Evolutionary conservation across 1,140 invertebrate genomes (phyloP).

Genomic region (Drosophila sulfurigaster): DNA sequence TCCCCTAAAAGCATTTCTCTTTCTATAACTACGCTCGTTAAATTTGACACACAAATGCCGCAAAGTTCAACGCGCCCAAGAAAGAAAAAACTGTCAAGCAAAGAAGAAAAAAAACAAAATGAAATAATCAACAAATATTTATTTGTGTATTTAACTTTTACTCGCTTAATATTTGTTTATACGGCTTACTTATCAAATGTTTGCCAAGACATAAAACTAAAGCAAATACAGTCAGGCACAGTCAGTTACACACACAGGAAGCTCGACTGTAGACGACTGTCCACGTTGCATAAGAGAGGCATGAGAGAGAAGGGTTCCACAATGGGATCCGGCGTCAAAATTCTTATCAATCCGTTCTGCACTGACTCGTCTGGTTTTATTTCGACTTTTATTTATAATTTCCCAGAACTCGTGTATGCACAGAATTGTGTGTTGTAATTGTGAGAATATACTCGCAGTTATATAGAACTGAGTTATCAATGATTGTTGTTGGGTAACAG

Average conservation of each 20-base stretch:
- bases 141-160: slow-evolving; percentile 72
- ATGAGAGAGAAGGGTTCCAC: neutral
- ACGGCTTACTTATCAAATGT: slow-evolving; percentile 69
- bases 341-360: slow-evolving; percentile 50
- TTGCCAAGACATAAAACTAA: slow-evolving; percentile 71
- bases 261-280: slow-evolving; percentile 1
- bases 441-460: slow-evolving; percentile 3
- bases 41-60: slow-evolving; percentile 65
- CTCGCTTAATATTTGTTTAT: slow-evolving; percentile 59
- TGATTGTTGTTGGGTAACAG: slow-evolving; percentile 18
- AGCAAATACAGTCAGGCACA: slow-evolving; percentile 42
- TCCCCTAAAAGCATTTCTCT: neutral
- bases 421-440: neutral
- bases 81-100: slow-evolving; percentile 41
- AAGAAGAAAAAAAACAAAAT: slow-evolving; percentile 15
- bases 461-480: slow-evolving; percentile 26
- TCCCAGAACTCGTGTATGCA: slow-evolving; percentile 17
- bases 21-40: slow-evolving; percentile 52
- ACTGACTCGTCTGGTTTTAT: slow-evolving; percentile 24
- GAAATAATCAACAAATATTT: slow-evolving; percentile 71
- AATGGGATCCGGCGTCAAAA: slow-evolving; percentile 34
- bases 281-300: slow-evolving; percentile 24
- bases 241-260: slow-evolving; percentile 34
- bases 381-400: slow-evolving; percentile 13
- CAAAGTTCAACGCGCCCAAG: slow-evolving; percentile 65